phyloP scores from a whole-genome alignment of 1,140 invertebrate species.

The Teleopsis dalmanni region DNA sequence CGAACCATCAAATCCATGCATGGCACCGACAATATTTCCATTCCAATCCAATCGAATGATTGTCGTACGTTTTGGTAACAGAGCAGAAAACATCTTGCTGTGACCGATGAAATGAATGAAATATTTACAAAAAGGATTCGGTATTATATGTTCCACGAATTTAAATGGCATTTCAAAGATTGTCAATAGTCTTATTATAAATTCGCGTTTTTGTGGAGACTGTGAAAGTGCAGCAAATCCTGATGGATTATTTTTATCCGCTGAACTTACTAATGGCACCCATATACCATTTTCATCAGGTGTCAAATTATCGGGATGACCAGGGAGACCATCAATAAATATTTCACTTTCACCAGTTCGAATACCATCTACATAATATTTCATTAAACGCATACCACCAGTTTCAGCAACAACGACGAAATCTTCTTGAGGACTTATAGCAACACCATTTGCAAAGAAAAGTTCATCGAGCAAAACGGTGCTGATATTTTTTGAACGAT shows the following conservation, averaged over 20 bases:
- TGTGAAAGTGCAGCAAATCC: constrained; percentile 46
- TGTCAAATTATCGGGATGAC: constrained; percentile 67
- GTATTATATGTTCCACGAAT: constrained; percentile 49
- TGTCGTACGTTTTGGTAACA: constrained; percentile 44
- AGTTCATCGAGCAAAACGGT: constrained; percentile 60
- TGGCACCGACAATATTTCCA: constrained; percentile 56
- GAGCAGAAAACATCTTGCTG: constrained; percentile 30
- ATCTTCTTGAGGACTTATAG: constrained; percentile 63
- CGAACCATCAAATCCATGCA: constrained; percentile 48
- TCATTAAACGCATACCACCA: constrained; percentile 46
- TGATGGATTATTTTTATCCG: constrained; percentile 48
- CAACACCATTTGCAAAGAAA: constrained; percentile 70
- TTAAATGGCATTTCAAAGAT: constrained; percentile 52
- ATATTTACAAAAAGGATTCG: constrained; percentile 29
- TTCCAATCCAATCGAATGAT: constrained; percentile 55
- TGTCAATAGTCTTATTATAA: constrained; percentile 48
- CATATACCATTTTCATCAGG: constrained; percentile 60
- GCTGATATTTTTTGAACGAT: constrained; percentile 48
- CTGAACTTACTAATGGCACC: constrained; percentile 51
- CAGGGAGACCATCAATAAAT: constrained; percentile 68
- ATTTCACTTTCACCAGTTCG: constrained; percentile 61
- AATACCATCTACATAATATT: constrained; percentile 63
- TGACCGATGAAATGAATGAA: constrained; percentile 46
- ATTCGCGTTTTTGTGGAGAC: constrained; percentile 54
- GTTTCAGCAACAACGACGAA: constrained; percentile 68